These are phyloP conservation scores for Cantharis lateralis DNA, from an alignment of 2,888 invertebrate genomes.

Conservation along the genomic window DNA sequence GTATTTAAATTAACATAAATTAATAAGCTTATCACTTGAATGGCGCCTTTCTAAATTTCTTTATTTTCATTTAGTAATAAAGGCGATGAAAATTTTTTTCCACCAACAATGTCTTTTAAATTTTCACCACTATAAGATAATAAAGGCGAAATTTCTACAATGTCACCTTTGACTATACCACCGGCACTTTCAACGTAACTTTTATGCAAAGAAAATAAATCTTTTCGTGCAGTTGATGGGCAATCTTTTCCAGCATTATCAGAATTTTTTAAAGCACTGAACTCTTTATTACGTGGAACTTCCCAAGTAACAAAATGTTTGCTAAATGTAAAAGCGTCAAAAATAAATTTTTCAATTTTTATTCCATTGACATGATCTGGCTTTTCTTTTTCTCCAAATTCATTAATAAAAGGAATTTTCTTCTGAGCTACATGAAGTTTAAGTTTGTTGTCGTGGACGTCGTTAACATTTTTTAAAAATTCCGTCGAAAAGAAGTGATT, in stretches of 20 bases:
- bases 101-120: constrained; percentile 56
- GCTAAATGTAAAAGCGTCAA: constrained; percentile 96
- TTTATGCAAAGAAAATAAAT: constrained; percentile 76
- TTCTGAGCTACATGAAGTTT: constrained; percentile 95
- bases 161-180: constrained; percentile 69
- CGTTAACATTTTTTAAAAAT: constrained; percentile 78
- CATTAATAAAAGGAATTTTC: constrained; percentile 88
- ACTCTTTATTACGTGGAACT: constrained; percentile 88
- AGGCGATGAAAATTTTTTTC: constrained; percentile 24
- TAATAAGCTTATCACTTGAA: not conserved
- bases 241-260: constrained; percentile 88
- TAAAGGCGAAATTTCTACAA: constrained; percentile 89
- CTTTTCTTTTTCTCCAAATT: constrained; percentile 69
- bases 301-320: constrained; percentile 92
- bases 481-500: constrained; percentile 94
- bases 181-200: constrained; percentile 82
- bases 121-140: constrained; percentile 91
- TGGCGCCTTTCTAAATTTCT: not conserved
- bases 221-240: constrained; percentile 81
- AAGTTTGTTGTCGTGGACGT: constrained; percentile 72
- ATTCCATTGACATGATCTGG: constrained; percentile 92
- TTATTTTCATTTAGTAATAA: constrained; percentile 2
- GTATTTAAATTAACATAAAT: not conserved
- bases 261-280: constrained; percentile 95
- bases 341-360: constrained; percentile 99